Base-by-base conservation (phyloP, 2,797 vertebrate genomes). In the Protosalanx chinensis region DNA sequence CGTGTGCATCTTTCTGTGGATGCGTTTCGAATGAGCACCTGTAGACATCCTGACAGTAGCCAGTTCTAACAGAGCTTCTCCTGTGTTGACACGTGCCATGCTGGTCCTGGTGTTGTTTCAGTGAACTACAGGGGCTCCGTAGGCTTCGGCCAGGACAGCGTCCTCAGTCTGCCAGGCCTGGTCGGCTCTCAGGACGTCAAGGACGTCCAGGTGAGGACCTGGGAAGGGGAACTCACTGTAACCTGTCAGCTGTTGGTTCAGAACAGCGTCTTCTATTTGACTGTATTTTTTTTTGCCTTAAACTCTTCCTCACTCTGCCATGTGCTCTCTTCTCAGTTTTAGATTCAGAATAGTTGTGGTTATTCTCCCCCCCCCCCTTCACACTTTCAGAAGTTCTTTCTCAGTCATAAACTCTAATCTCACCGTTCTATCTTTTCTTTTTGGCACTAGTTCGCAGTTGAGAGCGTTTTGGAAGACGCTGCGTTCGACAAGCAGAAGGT, bases 71-170 rank as follows among this genome's bases (percentile, higher is more conserved):
- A 3, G 18, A 59, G 27, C 27, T n/a, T 10, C 57, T 23, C 41
- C 41, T 13, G 8, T 46, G 0, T 46, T 46, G 41, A 46, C 41
- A 46, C 41, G 41, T 3, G 41, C 8, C 41, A 12, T 46, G 41
- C 41, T 46, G 41, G 41, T 2, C 41, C 12, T 46, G 41, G 53
- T 58, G 69, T 66, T 32, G 37, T 71, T 79, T 64, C 80, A 99
- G 97, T 99, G 81, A 99, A 99, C 86, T 99, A 99, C 81, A 93
- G 98, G 0, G 98, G 98, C 51, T 99, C 98, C 0, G 77, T 94
- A 51, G 98, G 97, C 65, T 99, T 93, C 0, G 98, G 98, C 69
- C 97, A 99, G 88, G 95, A 99, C 88, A 96, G 57, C 2, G 88
- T 99, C 78, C 79, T 87, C 63, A 98, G 96, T 4, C 87, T 99